A percentile compares a stretch with the other conserved stretches of the same genome.
Conservation (phyloP, 2,113 vertebrate genomes). For the Ovis canadensis region DNA sequence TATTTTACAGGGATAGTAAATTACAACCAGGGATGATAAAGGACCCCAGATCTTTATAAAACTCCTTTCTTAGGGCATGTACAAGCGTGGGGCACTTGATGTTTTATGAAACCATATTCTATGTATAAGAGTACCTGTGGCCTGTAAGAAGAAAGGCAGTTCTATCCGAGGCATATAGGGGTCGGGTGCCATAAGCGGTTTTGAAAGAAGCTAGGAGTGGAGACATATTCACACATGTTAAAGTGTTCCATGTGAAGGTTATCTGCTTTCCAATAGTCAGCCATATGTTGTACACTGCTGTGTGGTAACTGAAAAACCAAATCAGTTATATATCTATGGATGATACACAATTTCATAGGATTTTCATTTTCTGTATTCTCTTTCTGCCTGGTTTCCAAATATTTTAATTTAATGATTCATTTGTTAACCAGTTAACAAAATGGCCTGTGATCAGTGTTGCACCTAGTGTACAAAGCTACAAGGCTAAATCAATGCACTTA, state of each 20-base stretch:
- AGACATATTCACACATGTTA: too few relatives aligned
- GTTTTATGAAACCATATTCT: not conserved
- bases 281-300: not conserved
- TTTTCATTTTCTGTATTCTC: not conserved
- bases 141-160: not conserved
- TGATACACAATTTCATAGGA: not conserved
- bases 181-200: not conserved
- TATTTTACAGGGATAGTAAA: not conserved
- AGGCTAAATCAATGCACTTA: not conserved
- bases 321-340: not conserved
- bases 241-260: not conserved
- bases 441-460: not conserved
- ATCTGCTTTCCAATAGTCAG: not conserved
- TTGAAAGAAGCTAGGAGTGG: not conserved
- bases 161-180: not conserved
- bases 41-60: not conserved
- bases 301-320: not conserved
- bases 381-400: not conserved
- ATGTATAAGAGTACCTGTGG: not conserved
- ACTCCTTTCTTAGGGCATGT: not conserved
- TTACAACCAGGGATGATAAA: not conserved
- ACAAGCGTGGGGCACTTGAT: not conserved
- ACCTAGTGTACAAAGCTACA: not conserved
- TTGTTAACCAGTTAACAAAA: not conserved
- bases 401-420: constrained; percentile 24